Base-by-base conservation (phyloP, 2,888 invertebrate species). In the Alloplasta piceator region DNA sequence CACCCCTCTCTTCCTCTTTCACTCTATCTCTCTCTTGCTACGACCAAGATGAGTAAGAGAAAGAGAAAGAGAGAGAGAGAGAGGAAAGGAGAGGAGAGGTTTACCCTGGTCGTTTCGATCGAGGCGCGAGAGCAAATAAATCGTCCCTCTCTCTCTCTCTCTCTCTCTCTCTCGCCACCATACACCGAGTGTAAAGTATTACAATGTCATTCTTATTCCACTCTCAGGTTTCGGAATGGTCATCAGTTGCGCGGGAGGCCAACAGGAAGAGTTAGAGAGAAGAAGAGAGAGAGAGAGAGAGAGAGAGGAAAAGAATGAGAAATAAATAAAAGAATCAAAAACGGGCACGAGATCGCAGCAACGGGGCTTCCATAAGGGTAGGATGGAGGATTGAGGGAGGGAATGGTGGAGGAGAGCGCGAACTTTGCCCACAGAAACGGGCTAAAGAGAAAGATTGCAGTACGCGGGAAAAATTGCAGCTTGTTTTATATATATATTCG, bases 391-490 rank as follows among this genome's bases (percentile, higher is more conserved):
- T 26, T 26, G 26, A 26, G 26, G 56, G 9, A 55, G 14, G 39
- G 38, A 58, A 76, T 43, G 14, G 76, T 58, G 14, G 58, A 58
- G 55, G 64, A 58, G 76, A 56, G 72, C 63, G 68, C 80, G 80
- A 82, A 82, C 79, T 80, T 82, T 80, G 73, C 76, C 81, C 81
- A 52, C 52, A 26, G 67, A 26, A 67, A 67, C 74, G 67, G 67
- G 74, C 71, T 78, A 70, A 81, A 80, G 77, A 82, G 82, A 83
- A 82, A 83, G 82, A 83, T 82, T 80, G 78, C 83, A 58, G 70
- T 78, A 78, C 63, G 66, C 68, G 83, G 26, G 64, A 83, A 83
- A 83, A 83, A 84, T 83, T 83, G 83, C 80, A 74, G 79, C 75
- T 84, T 82, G 78, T 83, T 84, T 83, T 78, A 81, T 84, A 76